Percentiles rank a stretch among this genome's conserved stretches.
Evolutionary conservation across 2,797 vertebrate genomes (phyloP).

Genomic region (Dallia pectoralis): DNA sequence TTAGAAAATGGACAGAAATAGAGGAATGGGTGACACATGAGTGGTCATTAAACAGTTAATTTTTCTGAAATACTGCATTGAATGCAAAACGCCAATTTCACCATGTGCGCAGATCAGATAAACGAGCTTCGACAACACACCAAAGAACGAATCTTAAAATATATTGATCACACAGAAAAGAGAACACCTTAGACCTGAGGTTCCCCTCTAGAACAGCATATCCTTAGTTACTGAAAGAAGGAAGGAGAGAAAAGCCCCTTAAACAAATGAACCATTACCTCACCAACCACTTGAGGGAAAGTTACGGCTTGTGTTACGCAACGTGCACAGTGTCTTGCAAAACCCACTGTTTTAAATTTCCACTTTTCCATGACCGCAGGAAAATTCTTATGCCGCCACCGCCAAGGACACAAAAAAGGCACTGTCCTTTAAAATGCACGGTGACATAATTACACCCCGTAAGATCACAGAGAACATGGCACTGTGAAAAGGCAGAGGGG

Average conservation of each 20-base stretch:
- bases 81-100: not conserved
- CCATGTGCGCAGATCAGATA: not conserved
- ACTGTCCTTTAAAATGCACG: slow-evolving; percentile 31
- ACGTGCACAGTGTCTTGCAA: slow-evolving; percentile 4
- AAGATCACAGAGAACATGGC: slow-evolving; percentile 57
- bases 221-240: slow-evolving; percentile 10
- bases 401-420: not conserved
- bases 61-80: not conserved
- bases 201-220: not conserved
- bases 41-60: not conserved
- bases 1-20: not conserved
- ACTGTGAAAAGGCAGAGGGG: slow-evolving; percentile 55
- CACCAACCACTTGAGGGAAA: slow-evolving; percentile 12
- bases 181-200: not conserved
- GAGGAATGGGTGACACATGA: slow-evolving; percentile 2
- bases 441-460: slow-evolving; percentile 57
- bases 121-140: not conserved
- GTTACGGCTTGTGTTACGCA: slow-evolving; percentile 6
- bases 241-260: slow-evolving; percentile 12
- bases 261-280: slow-evolving; percentile 6
- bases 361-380: not conserved
- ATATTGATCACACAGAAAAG: not conserved
- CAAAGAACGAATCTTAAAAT: not conserved
- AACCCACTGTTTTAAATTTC: not conserved
- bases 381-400: slow-evolving; percentile 4